Base-by-base conservation (phyloP, 1,140 invertebrate genomes). In the Drosophila bocqueti region DNA sequence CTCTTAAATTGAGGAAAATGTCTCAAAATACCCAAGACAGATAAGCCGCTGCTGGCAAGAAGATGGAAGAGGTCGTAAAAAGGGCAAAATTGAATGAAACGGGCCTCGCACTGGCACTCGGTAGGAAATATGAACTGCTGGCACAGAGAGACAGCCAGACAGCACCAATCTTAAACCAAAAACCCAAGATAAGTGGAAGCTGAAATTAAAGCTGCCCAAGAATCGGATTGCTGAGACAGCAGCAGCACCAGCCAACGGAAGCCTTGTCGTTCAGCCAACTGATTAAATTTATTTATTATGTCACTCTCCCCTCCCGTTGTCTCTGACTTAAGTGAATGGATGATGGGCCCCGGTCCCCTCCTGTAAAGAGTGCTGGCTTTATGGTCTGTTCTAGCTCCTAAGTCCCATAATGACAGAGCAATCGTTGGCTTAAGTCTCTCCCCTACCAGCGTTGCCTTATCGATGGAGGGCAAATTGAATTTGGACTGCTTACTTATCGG, bases 281-380 rank as follows among this genome's bases (percentile, higher is more conserved):
- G 83, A 85, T 85, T 85, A 85, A 85, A 85, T 85, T 81, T 85
- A 74, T 85, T 85, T 85, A 85, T 85, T 85, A 77, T 81, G 68
- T 78, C 82, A 81, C 64, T 57, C 54, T 63, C 9, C 36, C 38
- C 24, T 2, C 8, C 24, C 47, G 21, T 26, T 49, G 50, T 59
- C 68, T 62, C 34, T 31, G 42, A 61, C 45, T 31, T 31, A 59
- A 8, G 47, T 36, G 38, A n/a, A 52, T 47, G 49, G 34, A 38
- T 42, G 72, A 62, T 50, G 72, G 24, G 29, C 4, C 21, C 13
- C 42, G 42, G 8, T 21, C 34, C 50, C 36, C 54, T 57, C 54
- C 36, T 7, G 36, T 16, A 57, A 26, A 42, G 18, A 57, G 40
- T 26, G 18, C 43, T 38, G 31, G 40, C 52, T 73, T 77, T 73